Base-by-base conservation (phyloP, 1,140 invertebrate genomes). In the Radopholus similis region DNA sequence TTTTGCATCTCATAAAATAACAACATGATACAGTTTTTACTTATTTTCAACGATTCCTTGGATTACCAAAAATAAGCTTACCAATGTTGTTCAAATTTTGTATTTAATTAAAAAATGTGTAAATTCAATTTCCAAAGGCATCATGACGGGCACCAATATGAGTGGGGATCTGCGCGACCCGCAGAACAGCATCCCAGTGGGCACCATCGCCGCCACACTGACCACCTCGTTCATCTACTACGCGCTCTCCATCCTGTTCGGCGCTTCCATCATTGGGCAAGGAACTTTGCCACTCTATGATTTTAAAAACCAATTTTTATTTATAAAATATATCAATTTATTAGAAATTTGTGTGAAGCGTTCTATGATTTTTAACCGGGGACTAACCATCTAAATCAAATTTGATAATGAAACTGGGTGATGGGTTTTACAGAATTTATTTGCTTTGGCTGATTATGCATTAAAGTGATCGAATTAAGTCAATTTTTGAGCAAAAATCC, bases 131-230 rank as follows among this genome's bases (percentile, higher is more conserved):
- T n/a, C n/a, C n/a, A n/a, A n/a, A 62, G 59, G 76, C 64, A 78
- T 78, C 23, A 71, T 78, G 64, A 78, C 77, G 6, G 77, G 77
- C 51, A 78, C 78, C 28, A 80, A 80, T 56, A 80, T 80, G 78
- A 80, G 77, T 49, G 78, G 93, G n/a, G 93, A 97, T 85, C 83
- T 97, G 11, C 62, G 54, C 84, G 91, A 91, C 82, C 95, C 95
- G 4, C 89, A 89, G 6, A 88, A 88, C 74, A 92, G 91, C 57
- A 98, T 99, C 79, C 96, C 96, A 0, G 84, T 87, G 54, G 96
- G 96, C 42, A 98, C 96, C n/a, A 92, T 99, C 71, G 89, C 90
- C 74, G 96, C 96, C 51, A 96, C 97, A 81, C 77, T 92, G 35
- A 97, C 93, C 13, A 99, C 96, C 3, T 96, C 94, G 28, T 88